Evolutionary conservation across 30 jellyfish, hydroid and myxozoan genomes (phyloP).

Genomic region (Aurelia aurita complex sp. Pacific): DNA sequence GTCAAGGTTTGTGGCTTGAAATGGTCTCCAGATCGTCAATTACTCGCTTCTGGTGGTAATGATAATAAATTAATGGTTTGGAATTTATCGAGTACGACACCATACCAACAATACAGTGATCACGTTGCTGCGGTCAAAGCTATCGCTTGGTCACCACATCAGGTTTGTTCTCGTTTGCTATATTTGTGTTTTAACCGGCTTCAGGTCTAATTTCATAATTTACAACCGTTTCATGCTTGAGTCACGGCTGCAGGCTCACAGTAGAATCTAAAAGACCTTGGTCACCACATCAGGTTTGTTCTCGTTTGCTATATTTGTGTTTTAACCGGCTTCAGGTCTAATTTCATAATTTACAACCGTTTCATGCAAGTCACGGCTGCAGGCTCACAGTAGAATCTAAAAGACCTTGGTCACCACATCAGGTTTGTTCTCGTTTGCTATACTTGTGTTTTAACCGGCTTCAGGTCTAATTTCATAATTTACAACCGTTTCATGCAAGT

Average conservation of each 20-base stretch:
- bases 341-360: no score
- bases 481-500: no score
- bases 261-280: no score
- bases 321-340: no score
- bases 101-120: slow-evolving; percentile 90
- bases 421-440: slow-evolving; percentile 45
- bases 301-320: no score
- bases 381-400: no score
- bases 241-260: no score
- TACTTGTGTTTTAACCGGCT: not conserved
- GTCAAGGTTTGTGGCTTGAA: slow-evolving; percentile 92
- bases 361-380: no score
- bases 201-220: no score
- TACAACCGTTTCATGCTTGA: no score
- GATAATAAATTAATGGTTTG: slow-evolving; percentile 96
- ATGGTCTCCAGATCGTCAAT: slow-evolving; percentile 95
- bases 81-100: slow-evolving; percentile 82
- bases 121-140: slow-evolving; percentile 99
- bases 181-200: not conserved
- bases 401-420: slow-evolving; percentile 97
- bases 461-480: no score
- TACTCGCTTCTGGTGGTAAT: slow-evolving; percentile 98
- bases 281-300: no score
- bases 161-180: slow-evolving; percentile 45
- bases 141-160: slow-evolving; percentile 99